A percentile compares a stretch with the other conserved stretches of the same genome.
These are phyloP conservation scores for Spheniscus humboldti DNA, from an alignment of 2,797 vertebrate species.

Conservation along the genomic window DNA sequence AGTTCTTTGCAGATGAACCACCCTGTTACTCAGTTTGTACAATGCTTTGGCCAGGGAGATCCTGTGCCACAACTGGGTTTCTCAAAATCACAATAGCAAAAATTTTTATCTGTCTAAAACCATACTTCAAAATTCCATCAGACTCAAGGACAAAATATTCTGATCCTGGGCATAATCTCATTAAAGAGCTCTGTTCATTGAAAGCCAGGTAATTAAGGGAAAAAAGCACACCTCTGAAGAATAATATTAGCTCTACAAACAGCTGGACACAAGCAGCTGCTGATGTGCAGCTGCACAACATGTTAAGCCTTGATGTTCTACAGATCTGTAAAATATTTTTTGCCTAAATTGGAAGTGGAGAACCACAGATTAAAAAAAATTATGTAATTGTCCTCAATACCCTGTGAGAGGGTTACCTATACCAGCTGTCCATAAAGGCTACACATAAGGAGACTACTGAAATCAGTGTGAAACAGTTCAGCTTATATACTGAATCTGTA, in stretches of 20 bases:
- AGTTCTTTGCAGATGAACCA: neutral
- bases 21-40: neutral
- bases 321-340: neutral
- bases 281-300: neutral
- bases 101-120: neutral
- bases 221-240: neutral
- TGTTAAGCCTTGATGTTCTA: neutral
- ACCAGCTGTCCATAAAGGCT: neutral
- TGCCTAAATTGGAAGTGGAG: neutral
- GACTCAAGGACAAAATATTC: neutral
- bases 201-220: neutral
- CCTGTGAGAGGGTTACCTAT: neutral
- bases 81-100: neutral
- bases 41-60: neutral
- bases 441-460: neutral
- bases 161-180: neutral
- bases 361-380: neutral
- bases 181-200: neutral
- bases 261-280: conserved; percentile 34
- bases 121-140: neutral
- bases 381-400: neutral
- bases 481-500: neutral
- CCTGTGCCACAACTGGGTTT: neutral
- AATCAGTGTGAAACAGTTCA: neutral
- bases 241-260: conserved; percentile 11